Conservation (phyloP, 2,888 invertebrate species). For the Brachylomia viminalis region DNA sequence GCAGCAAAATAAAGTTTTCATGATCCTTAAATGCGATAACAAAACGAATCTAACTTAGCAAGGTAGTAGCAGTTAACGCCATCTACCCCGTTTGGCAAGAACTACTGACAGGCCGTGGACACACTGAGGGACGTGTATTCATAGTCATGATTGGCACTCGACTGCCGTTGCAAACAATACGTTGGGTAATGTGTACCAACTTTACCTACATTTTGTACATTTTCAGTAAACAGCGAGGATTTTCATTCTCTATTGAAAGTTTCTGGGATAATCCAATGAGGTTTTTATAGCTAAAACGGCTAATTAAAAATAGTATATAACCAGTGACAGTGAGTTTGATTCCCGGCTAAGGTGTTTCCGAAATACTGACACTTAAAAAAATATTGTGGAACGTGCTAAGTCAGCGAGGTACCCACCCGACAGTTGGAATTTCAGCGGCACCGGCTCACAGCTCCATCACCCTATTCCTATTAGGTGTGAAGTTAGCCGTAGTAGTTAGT, state of each 20-base stretch:
- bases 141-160: slow-evolving; percentile 38
- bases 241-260: too few species aligned
- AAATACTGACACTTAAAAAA: background rate
- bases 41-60: slow-evolving; percentile 13
- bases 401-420: too few species aligned
- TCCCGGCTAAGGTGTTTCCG: background rate
- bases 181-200: background rate
- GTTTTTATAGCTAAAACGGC: background rate
- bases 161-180: slow-evolving; percentile 20
- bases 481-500: slow-evolving; percentile 34
- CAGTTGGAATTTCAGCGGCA: slow-evolving; percentile 13
- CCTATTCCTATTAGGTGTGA: slow-evolving; percentile 7
- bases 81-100: slow-evolving; percentile 33
- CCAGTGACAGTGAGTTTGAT: background rate
- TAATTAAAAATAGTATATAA: background rate
- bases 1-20: background rate
- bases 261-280: background rate
- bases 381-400: background rate
- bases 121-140: slow-evolving; percentile 25
- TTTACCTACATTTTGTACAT: background rate
- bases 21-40: background rate
- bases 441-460: slow-evolving; percentile 3
- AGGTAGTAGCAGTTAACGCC: slow-evolving; percentile 45
- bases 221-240: background rate
- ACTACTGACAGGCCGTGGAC: slow-evolving; percentile 32